Conservation (phyloP, 2,888 invertebrate species). For the Drymonia ruficornis region DNA sequence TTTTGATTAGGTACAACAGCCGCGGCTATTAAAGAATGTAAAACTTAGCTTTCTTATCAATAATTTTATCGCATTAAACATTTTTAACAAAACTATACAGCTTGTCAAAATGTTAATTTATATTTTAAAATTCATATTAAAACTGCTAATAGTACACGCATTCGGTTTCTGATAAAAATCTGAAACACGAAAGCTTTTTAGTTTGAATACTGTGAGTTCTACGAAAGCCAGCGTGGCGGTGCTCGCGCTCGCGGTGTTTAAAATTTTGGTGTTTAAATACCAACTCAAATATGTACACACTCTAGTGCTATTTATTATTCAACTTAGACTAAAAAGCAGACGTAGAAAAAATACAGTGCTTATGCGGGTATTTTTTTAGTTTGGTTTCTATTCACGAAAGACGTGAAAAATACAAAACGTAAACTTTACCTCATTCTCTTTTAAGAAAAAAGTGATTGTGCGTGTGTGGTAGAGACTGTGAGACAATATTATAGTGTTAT, state of each 20-base stretch:
- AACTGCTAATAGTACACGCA: not conserved
- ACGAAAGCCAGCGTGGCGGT: not conserved
- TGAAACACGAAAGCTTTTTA: slow-evolving; percentile 1
- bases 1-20: too few relatives aligned
- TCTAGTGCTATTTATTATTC: slow-evolving; percentile 20
- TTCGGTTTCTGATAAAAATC: not conserved
- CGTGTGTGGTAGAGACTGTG: too few relatives aligned
- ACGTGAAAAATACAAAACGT: not conserved
- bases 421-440: too few relatives aligned
- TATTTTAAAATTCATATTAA: not conserved
- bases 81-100: not conserved
- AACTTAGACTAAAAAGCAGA: slow-evolving; percentile 8
- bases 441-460: too few relatives aligned
- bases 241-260: not conserved
- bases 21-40: too few relatives aligned
- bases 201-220: not conserved
- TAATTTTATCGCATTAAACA: too few relatives aligned
- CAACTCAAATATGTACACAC: slow-evolving; percentile 7
- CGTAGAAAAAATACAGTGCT: not conserved
- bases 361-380: not conserved
- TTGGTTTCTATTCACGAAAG: not conserved
- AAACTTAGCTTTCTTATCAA: too few relatives aligned
- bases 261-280: not conserved
- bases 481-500: too few relatives aligned
- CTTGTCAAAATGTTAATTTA: not conserved